Evolutionary conservation across 2,888 invertebrate species (phyloP), one percentile per base, ranked within the genome.

Genomic region (Philaethria dido): DNA sequence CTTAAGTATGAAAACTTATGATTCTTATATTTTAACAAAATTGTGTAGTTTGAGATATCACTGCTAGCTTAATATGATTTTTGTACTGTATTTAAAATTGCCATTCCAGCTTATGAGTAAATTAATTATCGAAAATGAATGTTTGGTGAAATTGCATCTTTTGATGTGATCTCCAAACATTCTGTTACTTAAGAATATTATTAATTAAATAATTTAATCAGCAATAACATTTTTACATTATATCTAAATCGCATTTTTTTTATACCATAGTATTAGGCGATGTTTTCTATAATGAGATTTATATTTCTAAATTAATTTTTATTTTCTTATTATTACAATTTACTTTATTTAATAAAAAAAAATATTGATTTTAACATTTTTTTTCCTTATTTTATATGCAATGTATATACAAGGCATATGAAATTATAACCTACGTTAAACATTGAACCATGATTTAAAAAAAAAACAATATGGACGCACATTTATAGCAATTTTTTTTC

Each of bases 1-100:
- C 84, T 81, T 91, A 89, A 89, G 89, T 75, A 73, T 78, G 77
- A 83, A 83, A 81, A 83, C 80, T 85, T 89, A 89, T 84, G 83
- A 88, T 84, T 78, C 78, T 75, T 80, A 74, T 75, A 73, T 69
- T 66, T 67, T 68, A 62, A 69, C 60, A 62, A 68, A 64, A 69
- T 57, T 72, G 74, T 75, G 65, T 78, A 67, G 76, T 81, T 83
- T 88, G 88, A 87, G 80, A 85, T 76, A 79, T 85, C 84, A 83
- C 86, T 68, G 81, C 78, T 85, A 84, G 84, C 81, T 85, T 85
- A 78, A 79, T 76, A 73, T 70, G 72, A 73, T 66, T 67, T 72
- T 72, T 72, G 71, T 57, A 63, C 57, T 47, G 52, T 65, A 62
- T 67, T 69, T 70, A 71, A 62, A 59, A 55, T 47, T 62, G 59